These are phyloP conservation scores for Heteromormyrus szaboi DNA, from an alignment of 2,797 vertebrate genomes.

Conservation along the genomic window DNA sequence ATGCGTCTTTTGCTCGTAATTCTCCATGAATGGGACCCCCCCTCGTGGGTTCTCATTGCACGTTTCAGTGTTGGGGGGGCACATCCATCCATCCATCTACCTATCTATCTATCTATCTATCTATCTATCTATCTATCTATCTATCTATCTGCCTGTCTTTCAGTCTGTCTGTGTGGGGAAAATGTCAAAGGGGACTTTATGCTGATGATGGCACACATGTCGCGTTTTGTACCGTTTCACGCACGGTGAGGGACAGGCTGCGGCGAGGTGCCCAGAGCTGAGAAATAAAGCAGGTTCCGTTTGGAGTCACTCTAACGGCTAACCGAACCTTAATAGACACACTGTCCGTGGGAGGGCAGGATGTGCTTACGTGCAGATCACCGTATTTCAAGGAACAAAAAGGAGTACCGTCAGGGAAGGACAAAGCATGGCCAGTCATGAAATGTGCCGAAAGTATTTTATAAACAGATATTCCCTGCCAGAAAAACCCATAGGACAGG, in stretches of 20 bases:
- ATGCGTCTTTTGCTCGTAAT: neutral
- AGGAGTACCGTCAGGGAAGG: slow-evolving; percentile 24
- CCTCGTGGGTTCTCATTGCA: neutral
- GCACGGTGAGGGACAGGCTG: neutral
- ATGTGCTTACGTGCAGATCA: neutral
- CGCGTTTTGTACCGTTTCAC: neutral
- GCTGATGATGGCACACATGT: neutral
- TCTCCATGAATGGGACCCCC: slow-evolving; percentile 11
- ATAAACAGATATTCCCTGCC: slow-evolving; percentile 36
- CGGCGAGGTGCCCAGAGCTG: neutral
- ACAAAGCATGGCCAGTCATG: slow-evolving; percentile 38
- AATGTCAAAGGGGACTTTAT: neutral
- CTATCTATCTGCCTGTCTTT: neutral
- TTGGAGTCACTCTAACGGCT: neutral
- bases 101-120: neutral
- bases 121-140: neutral
- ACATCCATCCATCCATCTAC: neutral
- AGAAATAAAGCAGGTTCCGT: neutral
- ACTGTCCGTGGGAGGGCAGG: neutral
- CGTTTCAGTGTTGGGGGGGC: neutral
- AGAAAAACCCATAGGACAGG: slow-evolving; percentile 29
- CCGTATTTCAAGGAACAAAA: slow-evolving; percentile 18
- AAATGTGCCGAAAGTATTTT: slow-evolving; percentile 26
- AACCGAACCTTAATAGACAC: neutral
- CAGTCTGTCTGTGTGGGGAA: neutral